Conservation (phyloP, 37 sponge, comb jelly and placozoan species). For the Chondrosia reniformis region DNA sequence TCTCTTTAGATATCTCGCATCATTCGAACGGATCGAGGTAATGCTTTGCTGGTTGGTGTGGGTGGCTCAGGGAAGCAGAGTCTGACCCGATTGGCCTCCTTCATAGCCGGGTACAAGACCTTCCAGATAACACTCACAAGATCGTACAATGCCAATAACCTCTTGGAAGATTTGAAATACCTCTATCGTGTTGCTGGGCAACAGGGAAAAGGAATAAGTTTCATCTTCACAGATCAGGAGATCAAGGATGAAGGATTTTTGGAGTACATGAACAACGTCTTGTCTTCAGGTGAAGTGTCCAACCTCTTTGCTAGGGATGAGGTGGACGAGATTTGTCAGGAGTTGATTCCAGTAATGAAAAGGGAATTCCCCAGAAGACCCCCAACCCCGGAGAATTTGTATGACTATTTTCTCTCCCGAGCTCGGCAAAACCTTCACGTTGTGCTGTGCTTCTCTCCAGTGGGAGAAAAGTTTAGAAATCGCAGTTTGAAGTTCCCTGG, state of each 20-base stretch:
- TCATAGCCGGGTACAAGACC: conserved; percentile 97
- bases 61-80: conserved; percentile 99
- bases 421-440: conserved; percentile 95
- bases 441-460: conserved; percentile 99
- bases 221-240: conserved; percentile 99
- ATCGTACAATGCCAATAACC: conserved; percentile 95
- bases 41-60: conserved; percentile 96
- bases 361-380: conserved; percentile 93
- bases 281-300: conserved; percentile 97
- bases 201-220: conserved; percentile 92
- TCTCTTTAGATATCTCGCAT: conserved; percentile 82
- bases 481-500: conserved; percentile 98
- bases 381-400: conserved; percentile 97
- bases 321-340: conserved; percentile 91
- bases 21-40: conserved; percentile 94
- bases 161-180: conserved; percentile 93
- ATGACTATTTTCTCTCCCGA: conserved; percentile 91
- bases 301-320: conserved; percentile 98
- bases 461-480: conserved; percentile 98
- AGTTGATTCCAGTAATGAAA: conserved; percentile 96
- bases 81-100: conserved; percentile 97
- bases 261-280: conserved; percentile 99
- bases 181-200: conserved; percentile 90
- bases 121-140: conserved; percentile 97
- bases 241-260: conserved; percentile 99